Conservation (phyloP, 2,888 invertebrate genomes). For the Lissocephala sabroskyi region DNA sequence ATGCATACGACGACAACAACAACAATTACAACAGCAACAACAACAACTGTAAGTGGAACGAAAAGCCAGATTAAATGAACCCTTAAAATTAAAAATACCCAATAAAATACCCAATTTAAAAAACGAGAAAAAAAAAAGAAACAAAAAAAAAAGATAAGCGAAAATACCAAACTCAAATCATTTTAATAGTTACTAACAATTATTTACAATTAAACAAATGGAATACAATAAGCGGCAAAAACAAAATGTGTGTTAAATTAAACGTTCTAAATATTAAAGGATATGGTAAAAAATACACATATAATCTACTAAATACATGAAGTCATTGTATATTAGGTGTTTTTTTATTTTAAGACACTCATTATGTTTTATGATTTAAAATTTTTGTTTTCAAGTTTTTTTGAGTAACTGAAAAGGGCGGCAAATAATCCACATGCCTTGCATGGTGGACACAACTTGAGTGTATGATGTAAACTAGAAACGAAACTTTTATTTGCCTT, state of each 20-base stretch:
- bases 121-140: slow-evolving; percentile 14
- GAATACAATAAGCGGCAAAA: slow-evolving; percentile 1
- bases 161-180: slow-evolving; percentile 18
- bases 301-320: slow-evolving; percentile 27
- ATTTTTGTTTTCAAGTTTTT: background rate
- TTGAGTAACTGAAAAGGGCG: too few species aligned
- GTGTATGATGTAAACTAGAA: slow-evolving; percentile 64
- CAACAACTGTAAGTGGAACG: slow-evolving; percentile 32
- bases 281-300: slow-evolving; percentile 20
- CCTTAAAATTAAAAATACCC: slow-evolving; percentile 14
- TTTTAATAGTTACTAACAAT: slow-evolving; percentile 65
- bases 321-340: slow-evolving; percentile 25
- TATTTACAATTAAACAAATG: slow-evolving; percentile 23
- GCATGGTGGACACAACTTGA: slow-evolving; percentile 27
- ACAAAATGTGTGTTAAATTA: slow-evolving; percentile 17
- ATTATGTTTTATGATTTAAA: too few species aligned
- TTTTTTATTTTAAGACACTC: slow-evolving; percentile 1
- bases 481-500: slow-evolving; percentile 71
- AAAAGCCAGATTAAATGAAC: slow-evolving; percentile 33
- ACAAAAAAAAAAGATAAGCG: slow-evolving; percentile 16
- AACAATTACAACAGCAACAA: slow-evolving; percentile 9
- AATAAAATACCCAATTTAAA: slow-evolving; percentile 14
- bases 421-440: too few species aligned
- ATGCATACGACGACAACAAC: slow-evolving; percentile 19
- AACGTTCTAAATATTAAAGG: slow-evolving; percentile 55